Percentiles rank a stretch among this genome's conserved stretches.
Evolutionary conservation across 2,113 vertebrate genomes (phyloP).

Genomic region (Heterotis niloticus): DNA sequence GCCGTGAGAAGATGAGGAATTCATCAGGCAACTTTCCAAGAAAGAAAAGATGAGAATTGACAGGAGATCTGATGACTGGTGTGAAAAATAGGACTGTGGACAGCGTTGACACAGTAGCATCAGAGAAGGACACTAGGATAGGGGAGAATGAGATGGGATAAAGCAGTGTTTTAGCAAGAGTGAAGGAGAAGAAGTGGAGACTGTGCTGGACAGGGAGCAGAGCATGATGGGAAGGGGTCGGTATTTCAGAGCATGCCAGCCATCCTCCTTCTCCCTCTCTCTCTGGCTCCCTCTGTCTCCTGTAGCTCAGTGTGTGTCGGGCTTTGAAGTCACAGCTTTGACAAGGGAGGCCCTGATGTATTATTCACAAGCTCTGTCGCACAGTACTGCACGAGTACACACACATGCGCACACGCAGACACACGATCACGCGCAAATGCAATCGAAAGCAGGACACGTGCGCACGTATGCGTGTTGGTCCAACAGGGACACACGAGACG

Average conservation of each 20-base stretch:
- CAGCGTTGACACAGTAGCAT: not conserved
- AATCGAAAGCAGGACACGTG: constrained; percentile 18
- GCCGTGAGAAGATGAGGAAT: not conserved
- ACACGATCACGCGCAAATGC: not conserved
- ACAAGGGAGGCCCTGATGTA: constrained; percentile 70
- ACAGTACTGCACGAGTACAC: constrained; percentile 33
- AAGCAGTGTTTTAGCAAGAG: not conserved
- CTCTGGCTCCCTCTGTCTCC: constrained; percentile 36
- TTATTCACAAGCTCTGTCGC: constrained; percentile 64
- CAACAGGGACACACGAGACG: constrained; percentile 25
- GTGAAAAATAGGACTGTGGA: not conserved
- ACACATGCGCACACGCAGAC: constrained; percentile 31
- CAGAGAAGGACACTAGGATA: not conserved
- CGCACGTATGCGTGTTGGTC: constrained; percentile 21
- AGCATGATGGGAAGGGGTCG: constrained; percentile 10
- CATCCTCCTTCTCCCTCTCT: constrained; percentile 30
- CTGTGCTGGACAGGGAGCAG: constrained; percentile 12
- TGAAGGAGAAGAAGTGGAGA: not conserved
- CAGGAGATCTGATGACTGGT: too few species aligned
- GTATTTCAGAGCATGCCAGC: constrained; percentile 5
- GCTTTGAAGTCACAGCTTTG: constrained; percentile 69
- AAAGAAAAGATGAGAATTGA: not conserved
- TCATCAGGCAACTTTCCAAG: not conserved
- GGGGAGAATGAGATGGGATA: not conserved
- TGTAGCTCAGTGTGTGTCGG: constrained; percentile 52